Evolutionary conservation across 2,113 vertebrate genomes (phyloP).

Genomic region (Neolamprologus brichardi): DNA sequence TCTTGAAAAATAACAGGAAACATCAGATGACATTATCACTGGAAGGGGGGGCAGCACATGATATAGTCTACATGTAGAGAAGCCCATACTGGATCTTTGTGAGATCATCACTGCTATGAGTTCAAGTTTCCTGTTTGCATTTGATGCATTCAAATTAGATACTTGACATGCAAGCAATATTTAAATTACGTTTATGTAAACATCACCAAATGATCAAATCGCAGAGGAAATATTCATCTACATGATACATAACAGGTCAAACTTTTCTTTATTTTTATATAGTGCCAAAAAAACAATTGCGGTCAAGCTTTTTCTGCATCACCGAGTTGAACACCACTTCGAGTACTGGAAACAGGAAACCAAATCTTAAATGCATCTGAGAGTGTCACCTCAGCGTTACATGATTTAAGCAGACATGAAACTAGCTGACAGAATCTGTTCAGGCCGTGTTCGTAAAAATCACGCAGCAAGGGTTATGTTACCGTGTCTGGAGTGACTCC

Average conservation of each 20-base stretch:
- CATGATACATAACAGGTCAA: background rate
- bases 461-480: background rate
- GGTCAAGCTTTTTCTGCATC: background rate
- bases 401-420: background rate
- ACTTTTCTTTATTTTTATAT: background rate
- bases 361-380: background rate
- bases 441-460: background rate
- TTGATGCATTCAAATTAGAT: background rate
- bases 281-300: background rate
- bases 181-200: background rate
- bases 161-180: background rate
- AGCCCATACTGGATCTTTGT: background rate
- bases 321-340: background rate
- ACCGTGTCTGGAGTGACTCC: constrained; percentile 85
- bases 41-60: background rate
- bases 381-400: background rate
- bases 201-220: background rate
- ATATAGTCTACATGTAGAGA: background rate
- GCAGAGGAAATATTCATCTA: background rate
- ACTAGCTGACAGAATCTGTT: background rate
- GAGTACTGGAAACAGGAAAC: background rate
- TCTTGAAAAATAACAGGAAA: constrained; percentile 63
- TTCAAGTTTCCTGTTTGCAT: background rate
- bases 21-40: constrained; percentile 57
- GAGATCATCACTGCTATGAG: background rate